Base-by-base conservation (phyloP, 2,797 vertebrate genomes). In the Nasua narica region DNA sequence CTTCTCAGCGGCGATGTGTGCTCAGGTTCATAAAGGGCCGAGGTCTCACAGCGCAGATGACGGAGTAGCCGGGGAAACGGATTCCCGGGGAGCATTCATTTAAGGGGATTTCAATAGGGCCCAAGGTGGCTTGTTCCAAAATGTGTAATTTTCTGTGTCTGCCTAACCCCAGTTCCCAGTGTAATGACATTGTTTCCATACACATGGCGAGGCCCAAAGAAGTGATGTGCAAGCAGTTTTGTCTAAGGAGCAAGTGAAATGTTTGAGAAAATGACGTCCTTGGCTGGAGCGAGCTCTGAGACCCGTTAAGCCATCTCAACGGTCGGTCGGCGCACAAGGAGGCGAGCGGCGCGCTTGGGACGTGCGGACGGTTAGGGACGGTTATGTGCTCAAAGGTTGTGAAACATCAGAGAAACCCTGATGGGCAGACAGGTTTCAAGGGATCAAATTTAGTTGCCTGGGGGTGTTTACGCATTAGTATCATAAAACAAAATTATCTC, bases 91-190 rank as follows among this genome's bases (percentile, higher is more conserved):
- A 96, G 96, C 92, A 54, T 90, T 97, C 96, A 96, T 94, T 97
- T 97, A 94, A 96, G 96, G 97, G 96, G 96, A 97, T 98, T 98
- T 98, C 98, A 98, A 98, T 98, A 95, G 98, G 97, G 98, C 98
- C 98, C 95, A 92, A 91, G 56, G 98, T 93, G 85, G 96, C 97
- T 97, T 89, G 92, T 97, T 97, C 97, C 98, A 97, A 82, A 2
- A 90, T 84, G 88, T 97, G 95, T 87, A 96, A 96, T 94, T 98
- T 90, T 98, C 95, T 96, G 79, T 95, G 90, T 97, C 98, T 98
- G 98, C 98, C 87, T 77, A 83, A 95, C 92, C 97, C 97, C 96
- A 95, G 96, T 97, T 95, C 94, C 79, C 91, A 78, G 95, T 96
- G 95, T 79, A 78, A 94, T 72, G 78, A 89, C 93, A 91, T 91